Conservation (phyloP, 2,888 invertebrate species). For the Hydropsyche betteni region DNA sequence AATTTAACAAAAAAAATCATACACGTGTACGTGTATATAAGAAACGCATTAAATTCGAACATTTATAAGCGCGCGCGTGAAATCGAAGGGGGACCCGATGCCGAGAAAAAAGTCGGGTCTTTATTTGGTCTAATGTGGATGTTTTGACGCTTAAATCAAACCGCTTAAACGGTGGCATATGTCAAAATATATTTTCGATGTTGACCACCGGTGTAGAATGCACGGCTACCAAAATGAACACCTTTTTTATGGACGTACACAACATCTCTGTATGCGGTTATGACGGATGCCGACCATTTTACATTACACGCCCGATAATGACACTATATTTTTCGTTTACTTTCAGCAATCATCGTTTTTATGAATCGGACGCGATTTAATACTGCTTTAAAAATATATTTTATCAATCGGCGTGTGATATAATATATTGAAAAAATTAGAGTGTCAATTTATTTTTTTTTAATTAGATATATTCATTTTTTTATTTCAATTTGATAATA, state of each 20-base stretch:
- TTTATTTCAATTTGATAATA: too few relatives aligned
- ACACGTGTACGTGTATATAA: not conserved
- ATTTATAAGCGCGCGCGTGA: slow-evolving; percentile 10
- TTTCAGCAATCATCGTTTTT: too few relatives aligned
- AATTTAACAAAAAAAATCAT: slow-evolving; percentile 28
- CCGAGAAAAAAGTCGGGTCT: slow-evolving; percentile 29
- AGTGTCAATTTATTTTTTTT: too few relatives aligned
- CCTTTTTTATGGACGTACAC: slow-evolving; percentile 21
- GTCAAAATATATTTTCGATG: slow-evolving; percentile 40
- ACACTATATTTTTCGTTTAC: too few relatives aligned
- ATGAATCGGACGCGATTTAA: too few relatives aligned
- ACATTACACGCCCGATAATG: too few relatives aligned
- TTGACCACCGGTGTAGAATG: slow-evolving; percentile 39
- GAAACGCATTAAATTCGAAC: not conserved
- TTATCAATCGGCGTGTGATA: too few relatives aligned
- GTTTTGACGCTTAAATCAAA: slow-evolving; percentile 44
- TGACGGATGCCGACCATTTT: not conserved
- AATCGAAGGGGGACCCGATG: not conserved
- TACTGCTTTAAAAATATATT: too few relatives aligned
- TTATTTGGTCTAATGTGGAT: slow-evolving; percentile 45
- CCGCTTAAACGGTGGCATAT: slow-evolving; percentile 36
- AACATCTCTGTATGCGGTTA: slow-evolving; percentile 3
- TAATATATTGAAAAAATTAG: too few relatives aligned
- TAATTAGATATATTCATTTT: too few relatives aligned
- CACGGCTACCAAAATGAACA: slow-evolving; percentile 20